Conservation (phyloP, 2,888 invertebrate species). For the Plagiodera versicolora region DNA sequence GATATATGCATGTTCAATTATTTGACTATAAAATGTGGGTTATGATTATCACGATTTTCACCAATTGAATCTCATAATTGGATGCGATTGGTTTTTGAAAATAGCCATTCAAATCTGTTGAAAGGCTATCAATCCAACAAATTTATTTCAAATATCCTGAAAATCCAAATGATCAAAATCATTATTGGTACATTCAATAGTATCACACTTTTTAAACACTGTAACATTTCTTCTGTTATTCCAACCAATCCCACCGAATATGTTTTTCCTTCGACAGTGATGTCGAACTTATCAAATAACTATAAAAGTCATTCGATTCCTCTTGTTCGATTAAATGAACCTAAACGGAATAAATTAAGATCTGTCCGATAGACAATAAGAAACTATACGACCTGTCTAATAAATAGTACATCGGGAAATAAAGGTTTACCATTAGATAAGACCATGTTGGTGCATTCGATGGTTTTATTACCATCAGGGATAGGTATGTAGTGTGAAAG, state of each 20-base stretch:
- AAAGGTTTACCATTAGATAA: not conserved
- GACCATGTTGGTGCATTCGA: not conserved
- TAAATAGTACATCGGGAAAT: slow-evolving; percentile 21
- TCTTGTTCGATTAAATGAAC: slow-evolving; percentile 29
- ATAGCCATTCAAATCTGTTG: too few relatives aligned
- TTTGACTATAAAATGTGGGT: too few relatives aligned
- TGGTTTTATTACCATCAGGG: not conserved
- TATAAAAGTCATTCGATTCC: slow-evolving; percentile 28
- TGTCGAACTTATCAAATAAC: slow-evolving; percentile 26
- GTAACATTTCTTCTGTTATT: not conserved
- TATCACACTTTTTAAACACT: not conserved
- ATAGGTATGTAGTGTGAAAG: not conserved
- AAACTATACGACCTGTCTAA: slow-evolving; percentile 23
- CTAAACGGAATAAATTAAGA: slow-evolving; percentile 31
- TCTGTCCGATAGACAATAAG: slow-evolving; percentile 31
- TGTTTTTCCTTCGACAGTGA: slow-evolving; percentile 18
- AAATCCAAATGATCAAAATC: too few relatives aligned
- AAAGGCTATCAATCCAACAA: too few relatives aligned
- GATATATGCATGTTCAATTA: too few relatives aligned
- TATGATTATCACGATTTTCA: too few relatives aligned
- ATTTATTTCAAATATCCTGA: too few relatives aligned
- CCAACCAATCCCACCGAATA: not conserved
- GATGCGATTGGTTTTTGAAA: too few relatives aligned
- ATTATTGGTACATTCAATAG: too few relatives aligned
- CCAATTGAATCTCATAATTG: too few relatives aligned